Evolutionary conservation across 2,797 vertebrate species (phyloP), one percentile per base, ranked within the genome.

Genomic region (Pseudochaenichthys georgianus): DNA sequence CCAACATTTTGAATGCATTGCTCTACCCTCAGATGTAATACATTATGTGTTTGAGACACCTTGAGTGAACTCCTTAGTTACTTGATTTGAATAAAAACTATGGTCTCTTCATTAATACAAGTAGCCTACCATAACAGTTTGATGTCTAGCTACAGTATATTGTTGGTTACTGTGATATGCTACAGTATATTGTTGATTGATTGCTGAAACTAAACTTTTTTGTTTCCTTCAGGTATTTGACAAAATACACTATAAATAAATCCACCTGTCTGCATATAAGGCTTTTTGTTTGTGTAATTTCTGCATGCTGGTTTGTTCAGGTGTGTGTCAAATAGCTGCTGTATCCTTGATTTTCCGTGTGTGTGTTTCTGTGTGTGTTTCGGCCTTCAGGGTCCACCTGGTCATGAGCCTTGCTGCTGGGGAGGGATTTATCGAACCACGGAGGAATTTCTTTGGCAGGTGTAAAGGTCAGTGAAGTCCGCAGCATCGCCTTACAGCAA

Each of bases 391-490:
- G 53, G 75, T 73, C 82, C 42, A 70, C 82, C 55, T 77, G 57
- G 45, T 64, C 70, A 66, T 45, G 23, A 61, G 57, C 62, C 59
- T 61, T 50, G 50, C 65, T 73, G 63, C 75, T 64, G 62, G 31
- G 42, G 67, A 67, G 63, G 54, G 64, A 81, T 85, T 15, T 77
- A 38, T 38, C 34, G 71, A 80, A 83, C 81, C 79, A 64, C 79
- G 69, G 62, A 73, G 54, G 67, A 84, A 72, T 83, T 31, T 74
- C 42, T 48, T 50, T 78, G 85, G 74, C 68, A 83, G 79, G 65
- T 82, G 72, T 77, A 68, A 77, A 77, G 85, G 80, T 79, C 85
- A 83, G 55, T 4, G 6, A 74, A 63, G 80, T 82, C 64, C 77
- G 70, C 68, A 71, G 74, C 34, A 15, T 79, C 68, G 21, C 72